Conservation (phyloP, 1,140 invertebrate genomes). For the Pseudomyrmex sp. region DNA sequence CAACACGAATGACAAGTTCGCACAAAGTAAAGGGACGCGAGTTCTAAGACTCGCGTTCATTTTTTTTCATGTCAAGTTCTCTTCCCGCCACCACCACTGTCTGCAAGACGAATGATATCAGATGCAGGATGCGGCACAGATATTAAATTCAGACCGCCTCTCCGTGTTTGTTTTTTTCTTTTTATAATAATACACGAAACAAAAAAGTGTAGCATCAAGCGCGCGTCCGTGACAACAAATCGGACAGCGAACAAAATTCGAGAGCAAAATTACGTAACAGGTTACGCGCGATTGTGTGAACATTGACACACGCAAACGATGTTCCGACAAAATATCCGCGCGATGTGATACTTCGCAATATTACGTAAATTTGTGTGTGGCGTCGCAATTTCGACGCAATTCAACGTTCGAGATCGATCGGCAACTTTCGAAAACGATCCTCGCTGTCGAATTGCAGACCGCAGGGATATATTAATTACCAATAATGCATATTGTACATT, state of each 20-base stretch:
- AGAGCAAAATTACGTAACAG: background rate
- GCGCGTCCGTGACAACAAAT: background rate
- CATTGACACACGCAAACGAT: background rate
- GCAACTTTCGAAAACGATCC: too few species aligned
- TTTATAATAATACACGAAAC: background rate
- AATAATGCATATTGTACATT: background rate
- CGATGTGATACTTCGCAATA: background rate
- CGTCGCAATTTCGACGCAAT: too few species aligned
- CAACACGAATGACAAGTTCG: constrained; percentile 30
- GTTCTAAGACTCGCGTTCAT: background rate
- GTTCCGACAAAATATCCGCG: background rate
- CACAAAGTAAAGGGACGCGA: background rate
- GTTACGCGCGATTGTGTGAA: background rate
- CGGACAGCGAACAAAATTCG: background rate
- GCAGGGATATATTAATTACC: background rate
- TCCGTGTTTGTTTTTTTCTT: background rate
- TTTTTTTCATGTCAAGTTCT: constrained; percentile 11
- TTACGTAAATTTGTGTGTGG: background rate
- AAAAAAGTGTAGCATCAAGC: too few species aligned
- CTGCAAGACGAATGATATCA: background rate
- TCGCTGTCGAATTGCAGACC: too few species aligned
- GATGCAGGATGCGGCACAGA: background rate
- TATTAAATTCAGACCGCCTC: background rate
- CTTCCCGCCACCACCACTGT: background rate
- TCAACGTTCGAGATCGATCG: background rate